Evolutionary conservation across 37 sponge, comb jelly and placozoan genomes (phyloP).

Genomic region (Chondrilla cf. caribensis): DNA sequence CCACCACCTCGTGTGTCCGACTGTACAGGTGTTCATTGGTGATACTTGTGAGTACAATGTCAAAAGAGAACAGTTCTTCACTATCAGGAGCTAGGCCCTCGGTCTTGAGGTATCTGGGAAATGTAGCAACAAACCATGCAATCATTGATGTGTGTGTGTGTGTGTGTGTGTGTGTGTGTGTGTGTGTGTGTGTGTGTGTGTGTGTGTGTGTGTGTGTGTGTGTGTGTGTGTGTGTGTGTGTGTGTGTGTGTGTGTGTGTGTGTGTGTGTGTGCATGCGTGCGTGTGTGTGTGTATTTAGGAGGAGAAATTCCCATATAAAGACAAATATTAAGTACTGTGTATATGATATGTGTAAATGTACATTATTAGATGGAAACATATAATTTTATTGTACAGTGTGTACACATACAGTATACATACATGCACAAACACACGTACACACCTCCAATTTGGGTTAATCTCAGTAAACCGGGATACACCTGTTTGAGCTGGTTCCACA

Average conservation of each 20-base stretch:
- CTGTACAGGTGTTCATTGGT: slow-evolving; percentile 21
- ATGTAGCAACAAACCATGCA: not conserved
- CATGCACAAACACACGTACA: no score
- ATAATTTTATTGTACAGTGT: no score
- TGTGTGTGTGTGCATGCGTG: slow-evolving; percentile 7
- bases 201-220: not conserved
- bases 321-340: not conserved
- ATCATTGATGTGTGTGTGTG: not conserved
- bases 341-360: not conserved
- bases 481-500: slow-evolving; percentile 7
- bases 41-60: slow-evolving; percentile 47
- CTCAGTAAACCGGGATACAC: slow-evolving; percentile 15
- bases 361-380: no score
- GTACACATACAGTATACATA: not conserved
- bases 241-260: slow-evolving; percentile 22
- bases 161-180: not conserved
- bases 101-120: slow-evolving; percentile 58
- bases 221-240: slow-evolving; percentile 8
- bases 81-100: slow-evolving; percentile 50
- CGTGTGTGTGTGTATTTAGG: not conserved
- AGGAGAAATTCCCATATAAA: no score
- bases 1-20: slow-evolving; percentile 39
- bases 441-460: not conserved
- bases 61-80: slow-evolving; percentile 22
- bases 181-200: not conserved